Percentiles rank a stretch among this genome's conserved stretches.
phyloP scores from a whole-genome alignment of 2,113 vertebrate species.

The Phalacrocorax aristotelis region DNA sequence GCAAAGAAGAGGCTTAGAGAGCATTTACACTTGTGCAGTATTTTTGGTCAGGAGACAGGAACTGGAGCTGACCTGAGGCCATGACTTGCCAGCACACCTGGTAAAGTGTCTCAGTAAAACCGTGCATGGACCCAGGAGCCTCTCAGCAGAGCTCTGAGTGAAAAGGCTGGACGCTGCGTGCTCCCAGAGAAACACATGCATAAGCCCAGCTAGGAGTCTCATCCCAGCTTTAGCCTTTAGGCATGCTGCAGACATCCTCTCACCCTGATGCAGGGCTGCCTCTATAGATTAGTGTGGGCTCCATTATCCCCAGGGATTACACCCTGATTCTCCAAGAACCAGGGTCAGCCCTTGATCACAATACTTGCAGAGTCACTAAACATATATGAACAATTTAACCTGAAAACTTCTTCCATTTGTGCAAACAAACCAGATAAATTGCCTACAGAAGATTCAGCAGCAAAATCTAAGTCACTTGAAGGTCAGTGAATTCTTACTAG shows the following conservation, averaged over 20 bases:
- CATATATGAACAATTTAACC: not conserved
- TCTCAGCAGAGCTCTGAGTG: not conserved
- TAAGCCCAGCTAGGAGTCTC: not conserved
- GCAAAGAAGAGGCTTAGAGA: not conserved
- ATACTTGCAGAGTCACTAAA: not conserved
- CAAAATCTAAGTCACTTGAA: not conserved
- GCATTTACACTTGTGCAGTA: not conserved
- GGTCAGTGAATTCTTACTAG: not conserved
- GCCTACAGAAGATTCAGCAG: not conserved
- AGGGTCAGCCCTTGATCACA: not conserved
- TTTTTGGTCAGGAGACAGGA: not conserved
- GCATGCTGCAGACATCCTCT: not conserved
- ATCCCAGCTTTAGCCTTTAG: not conserved
- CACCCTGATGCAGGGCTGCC: not conserved
- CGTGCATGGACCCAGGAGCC: fast-evolving
- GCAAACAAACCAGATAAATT: not conserved
- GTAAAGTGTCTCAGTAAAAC: not conserved
- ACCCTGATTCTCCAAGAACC: not conserved
- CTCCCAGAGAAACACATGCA: not conserved
- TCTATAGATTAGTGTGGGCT: not conserved
- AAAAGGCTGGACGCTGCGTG: not conserved
- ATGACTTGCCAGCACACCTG: not conserved
- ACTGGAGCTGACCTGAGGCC: not conserved
- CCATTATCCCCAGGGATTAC: not conserved
- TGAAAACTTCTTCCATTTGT: not conserved